Conservation (phyloP, 1,140 invertebrate species). For the Solenopsis invicta region DNA sequence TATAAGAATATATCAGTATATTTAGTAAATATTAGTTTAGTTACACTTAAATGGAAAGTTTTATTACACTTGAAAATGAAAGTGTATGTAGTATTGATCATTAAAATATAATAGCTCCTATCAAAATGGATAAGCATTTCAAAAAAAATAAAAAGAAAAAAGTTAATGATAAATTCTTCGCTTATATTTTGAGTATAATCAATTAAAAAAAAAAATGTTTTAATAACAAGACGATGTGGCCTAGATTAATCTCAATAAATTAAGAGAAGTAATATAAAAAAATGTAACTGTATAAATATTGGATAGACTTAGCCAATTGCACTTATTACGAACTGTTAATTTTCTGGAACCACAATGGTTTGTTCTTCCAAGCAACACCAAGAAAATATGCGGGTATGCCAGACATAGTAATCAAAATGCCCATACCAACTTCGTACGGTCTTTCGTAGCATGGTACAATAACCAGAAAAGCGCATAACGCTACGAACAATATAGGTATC, state of each 20-base stretch:
- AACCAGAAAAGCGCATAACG: constrained; percentile 94
- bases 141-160: too few relatives aligned
- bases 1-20: too few relatives aligned
- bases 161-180: too few relatives aligned
- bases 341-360: constrained; percentile 88
- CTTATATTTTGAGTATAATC: too few relatives aligned
- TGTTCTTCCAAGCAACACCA: constrained; percentile 95
- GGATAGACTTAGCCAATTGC: background rate
- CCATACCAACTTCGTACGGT: constrained; percentile 94
- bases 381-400: constrained; percentile 97
- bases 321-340: constrained; percentile 67
- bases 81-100: too few relatives aligned
- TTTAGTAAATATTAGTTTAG: too few relatives aligned
- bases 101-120: too few relatives aligned
- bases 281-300: background rate
- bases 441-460: constrained; percentile 92
- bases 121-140: too few relatives aligned
- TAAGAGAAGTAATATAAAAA: constrained; percentile 5
- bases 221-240: too few relatives aligned
- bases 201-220: too few relatives aligned
- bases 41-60: too few relatives aligned
- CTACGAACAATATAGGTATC: constrained; percentile 94
- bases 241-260: background rate
- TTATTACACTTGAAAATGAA: too few relatives aligned
- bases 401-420: constrained; percentile 93